Base-by-base conservation (phyloP, 2,113 vertebrate species). In the Xiphias gladius region DNA sequence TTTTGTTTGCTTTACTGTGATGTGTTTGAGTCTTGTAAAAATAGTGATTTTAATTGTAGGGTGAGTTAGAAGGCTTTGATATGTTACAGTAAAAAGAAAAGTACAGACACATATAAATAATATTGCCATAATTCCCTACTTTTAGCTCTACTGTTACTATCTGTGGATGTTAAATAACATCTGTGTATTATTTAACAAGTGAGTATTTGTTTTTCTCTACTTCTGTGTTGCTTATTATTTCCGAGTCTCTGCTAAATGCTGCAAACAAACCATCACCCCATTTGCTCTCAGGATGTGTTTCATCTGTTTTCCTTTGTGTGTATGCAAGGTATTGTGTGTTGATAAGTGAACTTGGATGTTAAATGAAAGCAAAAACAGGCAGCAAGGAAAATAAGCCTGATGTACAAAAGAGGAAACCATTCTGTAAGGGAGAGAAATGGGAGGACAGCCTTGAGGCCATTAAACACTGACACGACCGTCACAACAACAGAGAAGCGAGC, bases 301-400 rank as follows among this genome's bases (percentile, higher is more conserved):
- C 8, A 24, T 61, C 55, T 10, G 32, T 12, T 37, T 64, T 28
- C 9, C 58, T 52, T 57, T 20, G 20, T 64, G 73, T 79, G 41
- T 73, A n/a, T 37, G 26, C 41, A 17, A 30, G 24, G 59, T 63
- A 13, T 67, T 77, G 30, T 81, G 37, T 73, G 71, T 76, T 65
- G 35, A 22, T 32, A 26, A 19, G 74, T 16, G 32, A 73, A 41
- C 28, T 30, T 61, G 26, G 55, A 68, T 54, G 73, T 84, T 17
- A 30, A 82, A 52, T 58, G 41, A 85, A 80, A 73, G 70, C 67
- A 58, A 91, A 85, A 91, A 70, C 71, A 85, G 83, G 37, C 52
- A 69, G 73, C 28, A 57, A 68, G 39, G 72, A 82, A 91, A 89
- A 82, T 63, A 67, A 75, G 35, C 55, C 50, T 50, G 17, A 35